Conservation (phyloP, 2,888 invertebrate species). For the Orthosia cruda region DNA sequence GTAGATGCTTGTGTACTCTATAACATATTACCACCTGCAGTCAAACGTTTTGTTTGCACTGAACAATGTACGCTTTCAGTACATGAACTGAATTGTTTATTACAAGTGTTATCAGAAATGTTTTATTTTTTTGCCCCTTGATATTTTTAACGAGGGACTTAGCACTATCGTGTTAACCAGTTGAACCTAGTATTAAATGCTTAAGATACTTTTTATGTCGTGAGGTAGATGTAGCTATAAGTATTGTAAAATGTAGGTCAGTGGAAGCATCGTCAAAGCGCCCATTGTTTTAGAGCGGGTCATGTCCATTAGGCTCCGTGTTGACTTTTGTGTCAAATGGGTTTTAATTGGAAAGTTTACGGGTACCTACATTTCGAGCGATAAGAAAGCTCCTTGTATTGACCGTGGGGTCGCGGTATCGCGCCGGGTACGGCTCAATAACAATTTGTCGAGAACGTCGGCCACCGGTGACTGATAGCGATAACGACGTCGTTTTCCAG, state of each 20-base stretch:
- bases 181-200: conserved; percentile 33
- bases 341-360: conserved; percentile 66
- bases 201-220: conserved; percentile 52
- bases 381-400: conserved; percentile 72
- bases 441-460: conserved; percentile 75
- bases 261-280: conserved; percentile 63
- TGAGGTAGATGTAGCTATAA: conserved; percentile 10
- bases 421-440: conserved; percentile 69
- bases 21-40: conserved; percentile 59
- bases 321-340: conserved; percentile 63
- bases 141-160: conserved; percentile 61
- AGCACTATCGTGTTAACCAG: conserved; percentile 30
- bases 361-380: conserved; percentile 52
- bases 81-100: conserved; percentile 49
- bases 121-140: conserved; percentile 54
- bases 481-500: conserved; percentile 61
- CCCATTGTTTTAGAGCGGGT: conserved; percentile 62
- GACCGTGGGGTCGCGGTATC: conserved; percentile 73
- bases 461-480: conserved; percentile 69
- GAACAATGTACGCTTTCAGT: conserved; percentile 42
- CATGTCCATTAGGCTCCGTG: conserved; percentile 63
- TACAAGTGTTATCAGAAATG: conserved; percentile 50
- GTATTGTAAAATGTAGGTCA: conserved; percentile 65
- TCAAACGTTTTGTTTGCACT: conserved; percentile 40
- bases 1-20: conserved; percentile 39